Conservation (phyloP, 2,888 invertebrate species). For the Pyrrhia umbra region DNA sequence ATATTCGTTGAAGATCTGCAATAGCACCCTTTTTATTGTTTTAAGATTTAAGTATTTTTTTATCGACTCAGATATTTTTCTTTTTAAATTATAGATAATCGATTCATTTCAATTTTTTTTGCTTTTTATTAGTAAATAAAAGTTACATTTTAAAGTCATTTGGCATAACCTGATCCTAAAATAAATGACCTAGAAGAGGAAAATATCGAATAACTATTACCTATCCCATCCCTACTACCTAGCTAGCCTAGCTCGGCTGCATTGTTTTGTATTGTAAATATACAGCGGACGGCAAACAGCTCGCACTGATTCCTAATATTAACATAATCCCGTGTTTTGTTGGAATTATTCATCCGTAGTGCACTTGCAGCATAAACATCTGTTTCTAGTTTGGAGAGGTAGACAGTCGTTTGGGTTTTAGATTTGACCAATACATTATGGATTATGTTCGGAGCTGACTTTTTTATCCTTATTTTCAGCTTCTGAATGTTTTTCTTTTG, state of each 20-base stretch:
- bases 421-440: conserved; percentile 51
- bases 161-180: too few species aligned
- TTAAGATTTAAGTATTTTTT: too few species aligned
- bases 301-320: conserved; percentile 73
- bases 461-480: too few species aligned
- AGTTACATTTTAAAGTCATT: too few species aligned
- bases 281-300: conserved; percentile 61
- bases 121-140: too few species aligned
- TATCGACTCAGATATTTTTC: too few species aligned
- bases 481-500: not conserved
- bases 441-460: conserved; percentile 31
- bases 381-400: conserved; percentile 51
- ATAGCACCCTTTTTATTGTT: too few species aligned
- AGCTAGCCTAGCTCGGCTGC: conserved; percentile 50
- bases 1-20: too few species aligned
- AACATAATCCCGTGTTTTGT: conserved; percentile 82
- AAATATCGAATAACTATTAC: not conserved
- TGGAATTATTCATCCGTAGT: conserved; percentile 77
- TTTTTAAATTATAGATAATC: too few species aligned
- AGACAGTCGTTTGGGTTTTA: conserved; percentile 31
- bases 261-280: conserved; percentile 61
- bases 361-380: conserved; percentile 72
- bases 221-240: conserved; percentile 18
- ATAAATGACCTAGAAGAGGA: too few species aligned
- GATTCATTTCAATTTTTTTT: too few species aligned